Conservation (phyloP, 1,140 invertebrate genomes). For the Papilio dardanus region DNA sequence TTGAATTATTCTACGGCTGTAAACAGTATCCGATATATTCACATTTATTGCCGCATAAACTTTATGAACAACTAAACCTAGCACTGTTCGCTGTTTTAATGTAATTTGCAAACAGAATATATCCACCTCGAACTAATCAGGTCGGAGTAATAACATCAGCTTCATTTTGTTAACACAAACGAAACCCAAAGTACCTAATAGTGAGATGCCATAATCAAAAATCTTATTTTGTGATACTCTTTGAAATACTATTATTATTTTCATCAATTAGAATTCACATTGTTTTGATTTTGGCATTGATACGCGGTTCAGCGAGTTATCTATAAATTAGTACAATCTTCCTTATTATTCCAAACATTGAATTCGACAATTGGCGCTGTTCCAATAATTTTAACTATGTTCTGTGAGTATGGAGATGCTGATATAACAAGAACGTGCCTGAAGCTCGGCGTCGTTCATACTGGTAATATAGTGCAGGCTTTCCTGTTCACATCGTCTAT, state of each 20-base stretch:
- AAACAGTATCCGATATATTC: slow-evolving; percentile 1
- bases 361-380: background rate
- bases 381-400: slow-evolving; percentile 19
- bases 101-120: background rate
- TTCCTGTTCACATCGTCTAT: background rate
- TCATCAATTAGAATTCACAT: background rate
- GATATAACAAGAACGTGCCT: slow-evolving; percentile 1
- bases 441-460: background rate
- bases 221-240: no score
- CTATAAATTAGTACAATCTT: background rate
- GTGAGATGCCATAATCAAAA: no score
- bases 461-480: background rate
- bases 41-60: background rate
- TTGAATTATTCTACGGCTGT: slow-evolving; percentile 25
- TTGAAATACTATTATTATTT: no score
- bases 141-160: no score
- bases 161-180: no score
- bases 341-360: background rate
- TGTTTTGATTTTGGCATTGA: background rate
- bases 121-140: background rate
- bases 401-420: slow-evolving; percentile 17
- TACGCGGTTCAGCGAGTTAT: background rate
- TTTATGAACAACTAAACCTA: slow-evolving; percentile 3
- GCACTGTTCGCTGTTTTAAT: background rate
- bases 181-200: no score